Conservation (phyloP, 1,140 invertebrate species). For the Drosophila yakuba region DNA sequence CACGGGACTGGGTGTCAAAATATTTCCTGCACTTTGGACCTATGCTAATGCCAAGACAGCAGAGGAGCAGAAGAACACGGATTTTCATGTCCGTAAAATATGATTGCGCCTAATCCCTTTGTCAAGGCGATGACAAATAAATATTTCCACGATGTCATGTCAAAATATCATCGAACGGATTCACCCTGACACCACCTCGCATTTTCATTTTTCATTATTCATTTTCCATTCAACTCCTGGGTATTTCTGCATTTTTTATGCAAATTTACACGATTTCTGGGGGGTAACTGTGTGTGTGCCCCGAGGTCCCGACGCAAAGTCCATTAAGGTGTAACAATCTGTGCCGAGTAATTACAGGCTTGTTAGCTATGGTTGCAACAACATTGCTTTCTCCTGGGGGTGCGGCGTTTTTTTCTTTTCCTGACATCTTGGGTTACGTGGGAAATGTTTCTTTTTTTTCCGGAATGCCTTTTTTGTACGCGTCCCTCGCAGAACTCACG, state of each 20-base stretch:
- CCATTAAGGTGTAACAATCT: conserved; percentile 80
- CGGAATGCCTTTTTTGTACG: conserved; percentile 20
- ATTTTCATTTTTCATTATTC: conserved; percentile 33
- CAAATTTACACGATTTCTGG: conserved; percentile 50
- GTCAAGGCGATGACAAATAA: conserved; percentile 64
- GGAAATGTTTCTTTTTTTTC: conserved; percentile 61
- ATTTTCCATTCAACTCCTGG: conserved; percentile 1
- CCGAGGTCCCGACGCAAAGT: conserved; percentile 35
- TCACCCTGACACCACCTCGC: conserved; percentile 15
- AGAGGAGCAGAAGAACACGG: not conserved
- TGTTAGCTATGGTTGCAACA: conserved; percentile 81
- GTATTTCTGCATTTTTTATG: conserved; percentile 57
- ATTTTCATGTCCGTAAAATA: conserved; percentile 62
- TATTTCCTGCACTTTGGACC: conserved; percentile 43
- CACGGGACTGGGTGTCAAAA: conserved; percentile 58
- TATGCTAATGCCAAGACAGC: conserved; percentile 52
- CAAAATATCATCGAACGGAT: conserved; percentile 61
- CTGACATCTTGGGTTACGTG: conserved; percentile 56
- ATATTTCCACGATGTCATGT: conserved; percentile 76
- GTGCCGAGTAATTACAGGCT: conserved; percentile 76
- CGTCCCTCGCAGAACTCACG: conserved; percentile 35
- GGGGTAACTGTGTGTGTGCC: conserved; percentile 13
- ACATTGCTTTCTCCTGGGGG: conserved; percentile 54
- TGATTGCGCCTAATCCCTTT: conserved; percentile 58
- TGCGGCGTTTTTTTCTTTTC: conserved; percentile 14